phyloP scores from a whole-genome alignment of 2,113 vertebrate species.

The Callorhinus ursinus region DNA sequence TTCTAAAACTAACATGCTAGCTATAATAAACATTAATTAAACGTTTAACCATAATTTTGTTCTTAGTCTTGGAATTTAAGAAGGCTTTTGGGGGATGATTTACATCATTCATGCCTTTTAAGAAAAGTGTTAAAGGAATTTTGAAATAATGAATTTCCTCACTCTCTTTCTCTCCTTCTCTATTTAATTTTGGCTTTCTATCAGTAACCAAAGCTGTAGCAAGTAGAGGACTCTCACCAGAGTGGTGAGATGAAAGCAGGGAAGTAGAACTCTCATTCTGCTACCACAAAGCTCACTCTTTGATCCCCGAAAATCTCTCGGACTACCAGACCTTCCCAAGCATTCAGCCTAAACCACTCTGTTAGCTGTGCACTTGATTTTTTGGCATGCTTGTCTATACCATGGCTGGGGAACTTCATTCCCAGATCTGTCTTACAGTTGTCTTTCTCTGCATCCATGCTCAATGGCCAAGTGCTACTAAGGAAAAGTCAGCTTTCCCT shows the following conservation, averaged over 20 bases:
- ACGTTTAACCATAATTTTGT: constrained; percentile 77
- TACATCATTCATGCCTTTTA: constrained; percentile 46
- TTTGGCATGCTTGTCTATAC: neutral
- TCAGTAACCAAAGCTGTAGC: neutral
- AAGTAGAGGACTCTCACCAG: neutral
- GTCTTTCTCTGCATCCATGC: neutral
- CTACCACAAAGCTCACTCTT: neutral
- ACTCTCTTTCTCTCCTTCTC: neutral
- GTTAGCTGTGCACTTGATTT: neutral
- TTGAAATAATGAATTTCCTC: neutral
- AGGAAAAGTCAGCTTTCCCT: neutral
- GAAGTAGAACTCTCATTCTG: neutral
- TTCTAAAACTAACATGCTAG: constrained; percentile 64
- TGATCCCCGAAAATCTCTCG: neutral
- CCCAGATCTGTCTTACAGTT: neutral
- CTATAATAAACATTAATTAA: constrained; percentile 79
- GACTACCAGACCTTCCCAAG: neutral
- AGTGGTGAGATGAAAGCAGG: neutral
- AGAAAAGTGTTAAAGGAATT: constrained; percentile 37
- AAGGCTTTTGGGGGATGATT: constrained; percentile 48
- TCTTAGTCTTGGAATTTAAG: constrained; percentile 68
- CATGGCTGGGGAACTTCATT: neutral
- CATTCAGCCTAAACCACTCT: neutral
- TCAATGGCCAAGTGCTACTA: neutral
- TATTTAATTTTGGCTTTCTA: constrained; percentile 13